Conservation (phyloP, 2,888 invertebrate species). For the Amphipyra tragopoginis region DNA sequence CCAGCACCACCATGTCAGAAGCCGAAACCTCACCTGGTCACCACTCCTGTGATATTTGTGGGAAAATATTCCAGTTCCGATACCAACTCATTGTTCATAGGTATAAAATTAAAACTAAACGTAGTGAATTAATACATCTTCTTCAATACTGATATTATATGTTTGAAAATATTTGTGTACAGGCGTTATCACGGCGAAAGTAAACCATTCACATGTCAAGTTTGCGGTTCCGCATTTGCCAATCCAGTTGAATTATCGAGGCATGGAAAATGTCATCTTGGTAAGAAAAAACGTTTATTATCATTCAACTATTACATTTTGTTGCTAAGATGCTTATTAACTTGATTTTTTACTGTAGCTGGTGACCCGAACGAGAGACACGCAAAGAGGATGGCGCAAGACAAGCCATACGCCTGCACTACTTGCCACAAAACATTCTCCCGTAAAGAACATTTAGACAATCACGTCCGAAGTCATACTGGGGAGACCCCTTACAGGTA, state of each 20-base stretch:
- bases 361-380: slow-evolving; percentile 92
- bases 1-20: slow-evolving; percentile 88
- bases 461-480: slow-evolving; percentile 95
- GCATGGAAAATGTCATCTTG: slow-evolving; percentile 96
- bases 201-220: slow-evolving; percentile 95
- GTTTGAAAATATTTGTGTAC: slow-evolving; percentile 44
- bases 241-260: slow-evolving; percentile 94
- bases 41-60: slow-evolving; percentile 95
- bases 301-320: background rate
- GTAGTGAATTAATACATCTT: slow-evolving; percentile 11
- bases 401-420: slow-evolving; percentile 95
- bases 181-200: slow-evolving; percentile 96
- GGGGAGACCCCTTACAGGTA: slow-evolving; percentile 95
- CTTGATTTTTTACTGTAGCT: slow-evolving; percentile 61
- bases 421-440: slow-evolving; percentile 96
- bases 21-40: slow-evolving; percentile 91
- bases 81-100: slow-evolving; percentile 96
- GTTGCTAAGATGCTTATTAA: background rate
- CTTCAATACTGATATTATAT: background rate
- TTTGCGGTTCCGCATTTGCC: slow-evolving; percentile 95
- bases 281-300: slow-evolving; percentile 79
- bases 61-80: slow-evolving; percentile 96
- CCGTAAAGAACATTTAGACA: slow-evolving; percentile 96
- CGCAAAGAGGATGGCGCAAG: slow-evolving; percentile 94
- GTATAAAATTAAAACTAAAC: slow-evolving; percentile 55